Base-by-base conservation (phyloP, 2,888 invertebrate species). In the Drosophila koepferae region DNA sequence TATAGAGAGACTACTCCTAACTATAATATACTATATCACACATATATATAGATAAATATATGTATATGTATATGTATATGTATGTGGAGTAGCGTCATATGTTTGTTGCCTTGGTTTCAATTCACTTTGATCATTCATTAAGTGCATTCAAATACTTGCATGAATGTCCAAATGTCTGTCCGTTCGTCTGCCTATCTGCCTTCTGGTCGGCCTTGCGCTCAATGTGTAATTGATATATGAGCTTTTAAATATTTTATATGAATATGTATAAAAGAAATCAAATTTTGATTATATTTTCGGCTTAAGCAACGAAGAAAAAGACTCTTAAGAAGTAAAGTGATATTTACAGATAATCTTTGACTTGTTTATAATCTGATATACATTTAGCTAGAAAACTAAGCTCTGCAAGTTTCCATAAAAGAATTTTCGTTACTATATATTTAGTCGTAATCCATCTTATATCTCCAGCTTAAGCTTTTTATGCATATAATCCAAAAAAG, bases 161-260 rank as follows among this genome's bases (percentile, higher is more conserved):
- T 41, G 43, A 38, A 55, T 20, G 51, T 67, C 53, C 64, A 56
- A 62, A 28, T 16, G 28, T 8, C 49, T 41, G n/a, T 63, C 53
- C n/a, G 73, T 20, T 63, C 53, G 73, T 48, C 58, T 60, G 51
- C 28, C 70, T 56, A 66, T 14, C 62, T 51, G 73, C 49, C 58
- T 73, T 58, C 71, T 67, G 38, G 73, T 44, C 78, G 87, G 81
- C 85, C 85, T 85, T 89, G 85, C 79, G 84, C 85, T 64, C 84
- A 86, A 85, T 83, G n/a, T 63, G 71, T 79, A 89, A 89, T 89
- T 89, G 86, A 86, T 86, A 76, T 74, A 65, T 49, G 60, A 68
- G 40, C 61, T 53, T 56, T 48, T 53, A 41, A 34, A 64, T 63
- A 48, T 63, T 63, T 9, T 7, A 8, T n/a, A 43, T 38, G 16